Percentiles rank a stretch among this genome's conserved stretches.
These are phyloP conservation scores for Dendrocincla tyrannina DNA, from an alignment of 2,797 vertebrate genomes.

Conservation along the genomic window DNA sequence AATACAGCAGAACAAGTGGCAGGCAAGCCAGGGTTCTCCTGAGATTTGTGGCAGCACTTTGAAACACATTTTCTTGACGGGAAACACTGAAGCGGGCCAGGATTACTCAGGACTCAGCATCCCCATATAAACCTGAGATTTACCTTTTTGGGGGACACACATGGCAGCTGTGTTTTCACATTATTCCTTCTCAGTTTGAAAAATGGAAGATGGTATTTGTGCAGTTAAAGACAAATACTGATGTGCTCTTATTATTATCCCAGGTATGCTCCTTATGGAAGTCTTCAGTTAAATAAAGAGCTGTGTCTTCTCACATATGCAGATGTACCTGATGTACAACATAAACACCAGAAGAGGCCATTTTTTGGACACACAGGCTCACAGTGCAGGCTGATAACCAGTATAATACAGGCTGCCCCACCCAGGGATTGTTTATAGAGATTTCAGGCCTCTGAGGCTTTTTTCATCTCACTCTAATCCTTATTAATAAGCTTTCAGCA, in stretches of 20 bases:
- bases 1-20: neutral
- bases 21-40: neutral
- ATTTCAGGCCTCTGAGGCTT: neutral
- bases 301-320: fast-evolving
- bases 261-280: fast-evolving
- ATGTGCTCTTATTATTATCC: neutral
- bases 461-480: neutral
- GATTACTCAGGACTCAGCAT: neutral
- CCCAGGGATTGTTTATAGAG: neutral
- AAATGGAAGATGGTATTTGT: neutral
- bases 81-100: neutral
- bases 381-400: neutral
- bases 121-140: neutral
- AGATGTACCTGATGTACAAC: neutral
- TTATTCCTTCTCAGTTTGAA: neutral
- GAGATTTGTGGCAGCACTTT: neutral
- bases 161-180: neutral
- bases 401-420: neutral
- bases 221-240: neutral
- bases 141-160: neutral
- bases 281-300: neutral
- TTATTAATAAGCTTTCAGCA: neutral
- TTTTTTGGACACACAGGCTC: fast-evolving
- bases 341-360: neutral
- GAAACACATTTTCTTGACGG: neutral